Base-by-base conservation (phyloP, 2,797 vertebrate genomes). In the Arctocebus calabarensis region DNA sequence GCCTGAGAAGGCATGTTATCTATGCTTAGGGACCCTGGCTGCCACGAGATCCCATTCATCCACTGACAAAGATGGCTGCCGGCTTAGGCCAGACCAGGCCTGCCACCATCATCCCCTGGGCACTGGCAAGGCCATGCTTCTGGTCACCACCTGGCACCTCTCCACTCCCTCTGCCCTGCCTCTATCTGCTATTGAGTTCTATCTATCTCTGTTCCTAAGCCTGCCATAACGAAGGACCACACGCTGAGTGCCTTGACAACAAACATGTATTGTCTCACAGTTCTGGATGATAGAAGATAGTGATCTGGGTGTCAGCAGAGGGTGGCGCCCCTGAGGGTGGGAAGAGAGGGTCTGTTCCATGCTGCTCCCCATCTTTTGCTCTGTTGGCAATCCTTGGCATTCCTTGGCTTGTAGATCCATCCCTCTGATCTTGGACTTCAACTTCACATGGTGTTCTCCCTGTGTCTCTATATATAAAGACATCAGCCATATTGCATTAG, bases 131-230 rank as follows among this genome's bases (percentile, higher is more conserved):
- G 43, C 2, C 3, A 79, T 16, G 52, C 19, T 88, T 40, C 52
- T 40, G 40, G 37, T 19, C 4, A 3, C 59, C 16, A 62, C 5
- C 3, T 0, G 0, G 25, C 9, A 52, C 23, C 59, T 86, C 62
- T 90, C 23, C 13, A 34, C 34, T 43, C 20, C 9, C 34, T 64
- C 59, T 10, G 0, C 13, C 37, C 13, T n/a, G 22, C 52, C 64
- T 90, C 59, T 2, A 11, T 23, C 29, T 59, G 57, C 14, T 8
- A 11, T 0, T 37, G 66, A 61, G 81, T 22, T 85, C 64, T 40
- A 23, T 23, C 64, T 40, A 23, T 20, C 0, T 34, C 52, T 34
- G 7, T 78, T 68, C 59, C 75, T n/a, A 10, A 20, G 22, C 32
- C 62, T 40, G 4, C 64, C 29, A 1, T 45, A 75, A 74, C 34